A percentile compares a stretch with the other conserved stretches of the same genome.
These are phyloP conservation scores for Opisthocomus hoazin DNA, from an alignment of 2,113 vertebrate species.

Conservation along the genomic window DNA sequence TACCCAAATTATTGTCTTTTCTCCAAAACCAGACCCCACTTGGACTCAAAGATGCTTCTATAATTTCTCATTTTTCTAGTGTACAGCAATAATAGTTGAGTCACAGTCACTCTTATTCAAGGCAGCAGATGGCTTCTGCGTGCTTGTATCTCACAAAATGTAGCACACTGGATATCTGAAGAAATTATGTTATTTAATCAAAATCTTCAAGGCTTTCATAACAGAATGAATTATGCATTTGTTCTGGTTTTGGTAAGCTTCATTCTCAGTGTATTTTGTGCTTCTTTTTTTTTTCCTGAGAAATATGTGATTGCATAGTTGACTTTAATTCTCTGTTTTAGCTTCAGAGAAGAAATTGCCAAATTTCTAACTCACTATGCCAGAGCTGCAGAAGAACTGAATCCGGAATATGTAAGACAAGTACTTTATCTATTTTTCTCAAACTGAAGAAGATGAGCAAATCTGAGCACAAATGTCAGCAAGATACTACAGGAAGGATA, in stretches of 20 bases:
- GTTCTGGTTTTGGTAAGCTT: neutral
- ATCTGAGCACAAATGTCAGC: neutral
- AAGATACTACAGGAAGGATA: neutral
- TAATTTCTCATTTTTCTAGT: neutral
- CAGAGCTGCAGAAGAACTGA: constrained; percentile 1
- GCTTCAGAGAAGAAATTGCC: constrained; percentile 51
- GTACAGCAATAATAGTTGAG: neutral
- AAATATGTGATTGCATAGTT: neutral
- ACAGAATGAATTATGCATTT: neutral
- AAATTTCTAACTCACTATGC: constrained; percentile 38
- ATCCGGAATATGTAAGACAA: constrained; percentile 22
- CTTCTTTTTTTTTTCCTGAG: neutral
- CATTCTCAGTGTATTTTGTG: neutral
- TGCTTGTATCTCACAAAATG: neutral
- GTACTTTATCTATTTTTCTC: neutral
- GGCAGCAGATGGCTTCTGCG: neutral
- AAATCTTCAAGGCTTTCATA: neutral
- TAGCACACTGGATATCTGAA: neutral
- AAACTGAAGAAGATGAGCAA: neutral
- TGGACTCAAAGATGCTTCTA: neutral
- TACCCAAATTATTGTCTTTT: neutral
- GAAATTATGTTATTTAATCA: neutral
- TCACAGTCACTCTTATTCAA: neutral
- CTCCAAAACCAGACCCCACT: neutral
- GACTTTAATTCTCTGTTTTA: neutral